Base-by-base conservation (phyloP, 1,140 invertebrate species). In the Lordiphosa mommai region DNA sequence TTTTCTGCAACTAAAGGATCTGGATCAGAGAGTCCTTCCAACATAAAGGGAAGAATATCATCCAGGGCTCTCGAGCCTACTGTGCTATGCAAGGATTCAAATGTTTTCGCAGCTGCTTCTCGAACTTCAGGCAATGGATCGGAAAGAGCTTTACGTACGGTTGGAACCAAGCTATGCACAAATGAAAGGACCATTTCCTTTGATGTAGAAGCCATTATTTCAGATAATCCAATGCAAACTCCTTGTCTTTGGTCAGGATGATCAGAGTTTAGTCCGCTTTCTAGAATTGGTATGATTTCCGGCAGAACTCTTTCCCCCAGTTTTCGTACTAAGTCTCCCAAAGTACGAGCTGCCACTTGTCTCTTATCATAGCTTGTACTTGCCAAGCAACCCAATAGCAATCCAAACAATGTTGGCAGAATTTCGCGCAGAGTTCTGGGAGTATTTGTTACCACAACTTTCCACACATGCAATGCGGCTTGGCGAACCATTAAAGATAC, bases 381-480 rank as follows among this genome's bases (percentile, higher is more conserved):
- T 1, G 97, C 97, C 41, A 99, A 91, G 90, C 97, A 98, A 37
- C 97, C 96, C 29, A 99, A 90, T 17, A 99, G 88, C 0, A 99
- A 91, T 14, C 94, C 93, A 89, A 99, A 99, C 5, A 99, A 89
- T 0, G 97, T 98, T 1, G 97, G 96, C 49, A 99, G 90, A 82
- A 99, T 99, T 92, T 99, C 98, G 43, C 97, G 91, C n/a, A 99
- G 89, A 0, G 98, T 99, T 85, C 96, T 92, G 0, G 98, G 98
- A 0, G 97, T 99, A 88, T 99, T 99, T 0, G 96, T 96, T 0
- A 99, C 97, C 4, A 99, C 96, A 38, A 98, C 95, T 91, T 99
- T 99, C 98, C 98, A 99, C 0, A 99, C 97, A 88, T 99, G 98
- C 7, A 99, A 92, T 2, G 98, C 97, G 0, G 98, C 96, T 91